Evolutionary conservation across 2,888 invertebrate species (phyloP), one percentile per base, ranked within the genome.

Genomic region (Mesoligia furuncula): DNA sequence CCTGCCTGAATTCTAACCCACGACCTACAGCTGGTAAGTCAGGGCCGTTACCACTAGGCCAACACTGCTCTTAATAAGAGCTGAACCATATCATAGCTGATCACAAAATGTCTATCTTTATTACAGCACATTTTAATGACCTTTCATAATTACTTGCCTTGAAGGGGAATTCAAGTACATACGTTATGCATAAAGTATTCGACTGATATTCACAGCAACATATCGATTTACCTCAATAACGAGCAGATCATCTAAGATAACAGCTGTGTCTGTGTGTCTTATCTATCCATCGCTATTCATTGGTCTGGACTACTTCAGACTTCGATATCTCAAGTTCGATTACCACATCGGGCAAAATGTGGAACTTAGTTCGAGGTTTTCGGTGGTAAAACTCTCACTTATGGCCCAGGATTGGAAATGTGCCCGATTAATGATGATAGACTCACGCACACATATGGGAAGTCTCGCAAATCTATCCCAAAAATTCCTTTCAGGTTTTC

Each of bases 381-480:
- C 36, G 13, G 42, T 36, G 54, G 39, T 31, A 42, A 48, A 83
- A 51, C 61, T 67, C n/a, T 51, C 48, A 45, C 61, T 48, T 78
- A 57, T 27, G 54, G n/a, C 27, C 62, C 20, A 4, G 20, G 27
- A 71, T 71, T 77, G 36, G 57, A 77, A 83, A 81, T 70, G 39
- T 77, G 59, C 72, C 64, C 45, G 39, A 84, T 84, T 65, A 83
- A 81, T 69, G 62, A 71, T 79, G 54, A 73, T 66, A 61, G 66
- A 67, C 69, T 64, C 15, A 64, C 20, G 39, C 57, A 59, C 45
- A 68, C 67, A 83, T 62, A 84, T 67, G 24, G 39, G 42, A 59
- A 59, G 48, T 51, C 39, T 57, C 45, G 45, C 54, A 83, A 64
- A 78, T 80, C 27, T 27, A 17, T 61, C 59, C 81, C 48, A 24